These are phyloP conservation scores for Gobiocypris rarus DNA, from an alignment of 2,113 vertebrate species.

Conservation along the genomic window DNA sequence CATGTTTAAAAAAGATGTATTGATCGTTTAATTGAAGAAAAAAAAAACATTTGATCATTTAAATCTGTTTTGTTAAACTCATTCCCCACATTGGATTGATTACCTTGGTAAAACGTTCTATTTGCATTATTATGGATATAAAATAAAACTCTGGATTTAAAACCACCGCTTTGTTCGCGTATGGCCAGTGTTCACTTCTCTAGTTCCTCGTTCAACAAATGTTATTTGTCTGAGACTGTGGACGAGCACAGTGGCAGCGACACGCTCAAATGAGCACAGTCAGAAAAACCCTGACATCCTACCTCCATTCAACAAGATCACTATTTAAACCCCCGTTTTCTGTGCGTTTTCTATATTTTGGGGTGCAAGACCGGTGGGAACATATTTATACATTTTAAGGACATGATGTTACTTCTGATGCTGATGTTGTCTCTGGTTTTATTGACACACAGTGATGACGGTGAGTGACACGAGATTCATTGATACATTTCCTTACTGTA, in stretches of 20 bases:
- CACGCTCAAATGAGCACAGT: conserved; percentile 58
- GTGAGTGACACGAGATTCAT: background rate
- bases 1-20: no score
- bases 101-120: background rate
- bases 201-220: conserved; percentile 61
- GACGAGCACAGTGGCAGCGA: conserved; percentile 69
- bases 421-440: conserved; percentile 20
- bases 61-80: background rate
- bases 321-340: conserved; percentile 43
- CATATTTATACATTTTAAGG: background rate
- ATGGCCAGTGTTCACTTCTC: conserved; percentile 52
- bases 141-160: no score
- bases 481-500: background rate
- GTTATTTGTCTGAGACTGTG: conserved; percentile 23
- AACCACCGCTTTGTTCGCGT: background rate
- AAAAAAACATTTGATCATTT: background rate
- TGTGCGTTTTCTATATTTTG: background rate
- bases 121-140: no score
- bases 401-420: conserved; percentile 18
- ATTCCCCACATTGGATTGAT: background rate
- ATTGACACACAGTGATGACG: background rate
- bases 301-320: conserved; percentile 45
- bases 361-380: background rate
- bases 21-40: no score
- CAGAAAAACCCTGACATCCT: conserved; percentile 55